Evolutionary conservation across 2,113 vertebrate species (phyloP).

Genomic region (Mormoops blainvillei): DNA sequence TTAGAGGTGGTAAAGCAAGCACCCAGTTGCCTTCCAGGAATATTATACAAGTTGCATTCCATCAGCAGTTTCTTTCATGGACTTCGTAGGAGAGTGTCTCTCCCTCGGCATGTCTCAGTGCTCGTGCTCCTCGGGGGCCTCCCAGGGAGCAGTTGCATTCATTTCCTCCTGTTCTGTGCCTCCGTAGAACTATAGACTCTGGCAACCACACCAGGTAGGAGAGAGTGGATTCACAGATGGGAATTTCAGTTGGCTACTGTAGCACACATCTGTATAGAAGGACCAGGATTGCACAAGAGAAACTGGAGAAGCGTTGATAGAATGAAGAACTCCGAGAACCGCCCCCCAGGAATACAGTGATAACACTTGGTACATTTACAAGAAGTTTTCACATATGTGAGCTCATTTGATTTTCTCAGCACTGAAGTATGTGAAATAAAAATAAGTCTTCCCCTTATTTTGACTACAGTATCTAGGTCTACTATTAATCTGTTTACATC

Average conservation of each 20-base stretch:
- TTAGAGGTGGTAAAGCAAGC: neutral
- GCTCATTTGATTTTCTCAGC: conserved; percentile 28
- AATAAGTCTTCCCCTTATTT: conserved; percentile 25
- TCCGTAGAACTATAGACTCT: neutral
- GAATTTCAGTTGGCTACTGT: neutral
- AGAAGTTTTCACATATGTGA: neutral
- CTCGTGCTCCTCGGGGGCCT: neutral
- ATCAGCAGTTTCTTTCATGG: neutral
- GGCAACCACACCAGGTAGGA: neutral
- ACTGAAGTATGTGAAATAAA: neutral
- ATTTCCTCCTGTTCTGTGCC: neutral
- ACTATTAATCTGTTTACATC: conserved; percentile 32
- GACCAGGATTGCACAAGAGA: neutral
- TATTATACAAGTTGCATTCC: neutral
- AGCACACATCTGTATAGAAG: neutral
- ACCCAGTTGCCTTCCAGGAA: neutral
- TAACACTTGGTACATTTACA: neutral
- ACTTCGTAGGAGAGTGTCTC: neutral
- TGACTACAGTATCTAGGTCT: conserved; percentile 3
- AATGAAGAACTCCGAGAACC: neutral
- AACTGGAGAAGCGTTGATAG: neutral
- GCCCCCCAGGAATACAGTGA: neutral
- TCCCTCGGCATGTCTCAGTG: neutral
- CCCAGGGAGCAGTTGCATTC: accelerated
- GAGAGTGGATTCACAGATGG: neutral